phyloP scores from a whole-genome alignment of 2,797 vertebrate species.

The Gambelia wislizenii region DNA sequence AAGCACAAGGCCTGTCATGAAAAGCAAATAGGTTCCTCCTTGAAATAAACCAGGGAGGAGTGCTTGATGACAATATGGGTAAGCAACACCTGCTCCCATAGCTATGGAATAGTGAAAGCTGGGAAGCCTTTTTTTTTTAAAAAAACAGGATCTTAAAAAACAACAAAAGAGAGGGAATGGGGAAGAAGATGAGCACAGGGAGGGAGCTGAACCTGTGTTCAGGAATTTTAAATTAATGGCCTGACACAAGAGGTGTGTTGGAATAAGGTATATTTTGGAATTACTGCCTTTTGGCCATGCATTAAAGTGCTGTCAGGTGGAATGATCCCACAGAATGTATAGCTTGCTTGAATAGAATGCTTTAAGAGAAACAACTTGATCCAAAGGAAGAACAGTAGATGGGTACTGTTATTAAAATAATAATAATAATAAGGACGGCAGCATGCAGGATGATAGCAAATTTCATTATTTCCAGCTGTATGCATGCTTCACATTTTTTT shows the following conservation, averaged over 20 bases:
- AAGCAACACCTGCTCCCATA: conserved; percentile 80
- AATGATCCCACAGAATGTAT: conserved; percentile 73
- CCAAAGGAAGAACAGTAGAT: conserved; percentile 72
- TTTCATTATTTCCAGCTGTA: conserved; percentile 80
- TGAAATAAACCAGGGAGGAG: conserved; percentile 71
- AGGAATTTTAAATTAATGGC: conserved; percentile 73
- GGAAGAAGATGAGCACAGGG: conserved; percentile 39
- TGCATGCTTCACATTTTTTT: conserved; percentile 76
- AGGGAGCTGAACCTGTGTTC: conserved; percentile 63
- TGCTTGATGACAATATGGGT: conserved; percentile 84
- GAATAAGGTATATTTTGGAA: conserved; percentile 70
- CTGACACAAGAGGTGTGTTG: conserved; percentile 66
- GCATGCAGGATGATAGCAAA: conserved; percentile 65
- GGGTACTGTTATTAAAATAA: conserved; percentile 72
- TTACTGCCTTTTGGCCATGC: conserved; percentile 73
- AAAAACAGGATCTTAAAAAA: conserved; percentile 73
- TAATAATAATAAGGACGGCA: conserved; percentile 47
- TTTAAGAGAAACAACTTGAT: conserved; percentile 76
- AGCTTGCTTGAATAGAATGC: conserved; percentile 74
- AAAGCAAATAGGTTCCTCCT: conserved; percentile 76
- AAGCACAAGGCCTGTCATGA: conserved; percentile 79
- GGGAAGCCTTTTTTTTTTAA: conserved; percentile 72
- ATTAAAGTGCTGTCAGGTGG: conserved; percentile 70
- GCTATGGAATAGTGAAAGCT: conserved; percentile 78
- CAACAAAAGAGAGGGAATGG: conserved; percentile 45